These are phyloP conservation scores for Lepus oiostolus DNA, from an alignment of 2,797 vertebrate genomes.

Conservation along the genomic window DNA sequence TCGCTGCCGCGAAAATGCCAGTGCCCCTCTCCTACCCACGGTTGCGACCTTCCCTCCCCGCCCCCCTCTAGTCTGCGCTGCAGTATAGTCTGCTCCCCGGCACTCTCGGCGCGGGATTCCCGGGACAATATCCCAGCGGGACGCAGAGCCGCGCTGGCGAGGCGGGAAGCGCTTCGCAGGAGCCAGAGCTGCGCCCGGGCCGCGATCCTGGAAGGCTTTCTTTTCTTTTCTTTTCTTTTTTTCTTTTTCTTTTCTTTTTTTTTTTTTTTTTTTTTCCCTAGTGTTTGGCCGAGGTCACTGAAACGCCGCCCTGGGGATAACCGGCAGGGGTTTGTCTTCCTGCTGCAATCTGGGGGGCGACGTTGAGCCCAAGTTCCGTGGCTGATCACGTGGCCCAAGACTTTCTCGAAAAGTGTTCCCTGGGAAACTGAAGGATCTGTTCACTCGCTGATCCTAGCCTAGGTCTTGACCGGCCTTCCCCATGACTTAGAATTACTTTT, in stretches of 20 bases:
- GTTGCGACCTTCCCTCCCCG: background rate
- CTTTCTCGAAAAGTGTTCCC: background rate
- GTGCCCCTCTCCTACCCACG: rapidly evolving
- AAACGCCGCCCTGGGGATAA: background rate
- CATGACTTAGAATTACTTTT: background rate
- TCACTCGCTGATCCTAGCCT: rapidly evolving
- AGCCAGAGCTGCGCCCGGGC: background rate
- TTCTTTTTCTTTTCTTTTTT: too few relatives aligned
- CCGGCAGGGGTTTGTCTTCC: background rate
- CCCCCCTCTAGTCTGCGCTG: too few relatives aligned
- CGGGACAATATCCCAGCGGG: rapidly evolving
- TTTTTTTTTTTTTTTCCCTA: background rate
- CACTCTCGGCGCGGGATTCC: rapidly evolving
- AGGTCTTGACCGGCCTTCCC: background rate
- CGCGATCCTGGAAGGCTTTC: too few relatives aligned
- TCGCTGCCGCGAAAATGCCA: background rate
- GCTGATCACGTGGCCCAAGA: too few relatives aligned
- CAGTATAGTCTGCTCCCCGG: rapidly evolving
- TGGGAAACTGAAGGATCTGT: background rate
- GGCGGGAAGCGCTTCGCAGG: too few relatives aligned
- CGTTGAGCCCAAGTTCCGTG: background rate
- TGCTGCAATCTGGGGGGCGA: background rate
- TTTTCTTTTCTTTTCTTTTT: too few relatives aligned
- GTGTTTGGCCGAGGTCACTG: background rate
- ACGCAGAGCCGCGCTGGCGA: rapidly evolving